A percentile compares a stretch with the other conserved stretches of the same genome.
These are phyloP conservation scores for Elephantulus edwardii DNA, from an alignment of 2,113 vertebrate genomes.

Conservation along the genomic window DNA sequence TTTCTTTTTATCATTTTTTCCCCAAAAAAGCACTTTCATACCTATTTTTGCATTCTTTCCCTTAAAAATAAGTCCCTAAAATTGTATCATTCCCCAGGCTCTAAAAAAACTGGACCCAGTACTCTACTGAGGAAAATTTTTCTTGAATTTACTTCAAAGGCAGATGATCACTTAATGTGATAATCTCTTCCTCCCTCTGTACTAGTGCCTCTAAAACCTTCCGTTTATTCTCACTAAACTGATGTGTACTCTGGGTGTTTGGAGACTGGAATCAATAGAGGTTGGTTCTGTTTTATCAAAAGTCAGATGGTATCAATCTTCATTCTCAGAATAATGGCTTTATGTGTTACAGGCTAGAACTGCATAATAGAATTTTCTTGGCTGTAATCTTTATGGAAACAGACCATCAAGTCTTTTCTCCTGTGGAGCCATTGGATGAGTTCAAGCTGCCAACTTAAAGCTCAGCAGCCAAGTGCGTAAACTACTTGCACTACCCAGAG, in stretches of 20 bases:
- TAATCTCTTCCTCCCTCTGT: neutral
- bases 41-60: neutral
- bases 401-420: neutral
- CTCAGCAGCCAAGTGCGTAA: neutral
- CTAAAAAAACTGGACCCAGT: neutral
- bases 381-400: neutral
- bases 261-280: neutral
- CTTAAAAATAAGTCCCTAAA: neutral
- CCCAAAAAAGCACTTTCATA: neutral
- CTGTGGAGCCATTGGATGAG: neutral
- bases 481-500: neutral
- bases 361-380: neutral
- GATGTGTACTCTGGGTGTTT: neutral
- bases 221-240: constrained; percentile 26
- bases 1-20: neutral
- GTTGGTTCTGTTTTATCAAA: neutral
- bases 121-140: neutral
- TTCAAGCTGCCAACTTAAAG: neutral
- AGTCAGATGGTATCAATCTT: neutral
- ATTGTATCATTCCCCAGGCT: neutral
- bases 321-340: neutral
- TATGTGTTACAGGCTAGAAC: neutral
- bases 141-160: constrained; percentile 19
- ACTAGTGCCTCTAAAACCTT: neutral
- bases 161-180: neutral